Conservation (phyloP, 2,113 vertebrate species). For the human region GRCh38 chr16:73440501-73441000, state of each 20-base stretch:
- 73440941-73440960: conserved; percentile 68
- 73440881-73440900: conserved; percentile 76
- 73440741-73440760: conserved; percentile 6
- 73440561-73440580: not conserved
- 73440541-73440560: not conserved
- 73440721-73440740: conserved; percentile 2
- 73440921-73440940: conserved; percentile 66
- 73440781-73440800: not conserved
- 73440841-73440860: conserved; percentile 44
- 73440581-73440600: not conserved
- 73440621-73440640: not conserved
- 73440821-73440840: not conserved
- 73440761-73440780: conserved; percentile 49
- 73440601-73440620: not conserved
- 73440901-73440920: conserved; percentile 75
- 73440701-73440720: conserved; percentile 26
- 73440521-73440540: not conserved
- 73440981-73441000: conserved; percentile 55
- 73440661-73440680: conserved; percentile 19
- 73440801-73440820: not conserved
- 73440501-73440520: not conserved
- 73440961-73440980: conserved; percentile 62
- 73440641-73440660: not conserved
- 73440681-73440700: not conserved
- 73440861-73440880: conserved; percentile 74